A percentile compares a stretch with the other conserved stretches of the same genome.
phyloP scores from a whole-genome alignment of 2,113 vertebrate genomes.

The Podarcis raffonei region DNA sequence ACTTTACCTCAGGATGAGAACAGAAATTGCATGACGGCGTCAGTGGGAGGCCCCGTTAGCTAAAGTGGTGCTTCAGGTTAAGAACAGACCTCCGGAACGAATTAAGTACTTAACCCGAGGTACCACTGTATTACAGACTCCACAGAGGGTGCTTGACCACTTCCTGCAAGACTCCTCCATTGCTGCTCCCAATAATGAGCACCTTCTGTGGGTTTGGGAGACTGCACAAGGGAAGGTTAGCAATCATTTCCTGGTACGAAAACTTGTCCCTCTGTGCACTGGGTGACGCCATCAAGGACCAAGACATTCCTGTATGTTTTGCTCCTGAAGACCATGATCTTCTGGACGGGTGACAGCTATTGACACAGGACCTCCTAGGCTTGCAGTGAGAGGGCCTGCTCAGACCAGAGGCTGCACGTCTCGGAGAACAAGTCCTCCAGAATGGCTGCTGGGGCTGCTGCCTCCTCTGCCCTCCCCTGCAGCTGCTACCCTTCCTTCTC shows the following conservation, averaged over 20 bases:
- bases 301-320: slow-evolving; percentile 96
- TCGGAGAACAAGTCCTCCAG: slow-evolving; percentile 94
- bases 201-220: slow-evolving; percentile 94
- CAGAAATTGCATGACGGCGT: too few relatives aligned
- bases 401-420: slow-evolving; percentile 90
- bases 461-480: not conserved
- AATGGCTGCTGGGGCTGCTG: slow-evolving; percentile 44
- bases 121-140: slow-evolving; percentile 90
- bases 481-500: slow-evolving; percentile 63
- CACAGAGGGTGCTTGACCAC: slow-evolving; percentile 91
- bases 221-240: slow-evolving; percentile 92
- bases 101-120: too few relatives aligned
- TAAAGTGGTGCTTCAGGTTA: too few relatives aligned
- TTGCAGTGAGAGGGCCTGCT: slow-evolving; percentile 91
- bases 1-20: too few relatives aligned
- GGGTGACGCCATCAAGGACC: slow-evolving; percentile 95
- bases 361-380: slow-evolving; percentile 90
- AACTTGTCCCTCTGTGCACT: slow-evolving; percentile 97
- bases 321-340: slow-evolving; percentile 93
- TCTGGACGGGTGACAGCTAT: slow-evolving; percentile 89
- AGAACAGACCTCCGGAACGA: too few relatives aligned
- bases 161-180: slow-evolving; percentile 93
- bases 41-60: too few relatives aligned
- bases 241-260: slow-evolving; percentile 98
- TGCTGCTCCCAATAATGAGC: slow-evolving; percentile 94